Evolutionary conservation across 2,888 invertebrate genomes (phyloP), one percentile per base, ranked within the genome.

Genomic region (Callyntrura guangdongensis): DNA sequence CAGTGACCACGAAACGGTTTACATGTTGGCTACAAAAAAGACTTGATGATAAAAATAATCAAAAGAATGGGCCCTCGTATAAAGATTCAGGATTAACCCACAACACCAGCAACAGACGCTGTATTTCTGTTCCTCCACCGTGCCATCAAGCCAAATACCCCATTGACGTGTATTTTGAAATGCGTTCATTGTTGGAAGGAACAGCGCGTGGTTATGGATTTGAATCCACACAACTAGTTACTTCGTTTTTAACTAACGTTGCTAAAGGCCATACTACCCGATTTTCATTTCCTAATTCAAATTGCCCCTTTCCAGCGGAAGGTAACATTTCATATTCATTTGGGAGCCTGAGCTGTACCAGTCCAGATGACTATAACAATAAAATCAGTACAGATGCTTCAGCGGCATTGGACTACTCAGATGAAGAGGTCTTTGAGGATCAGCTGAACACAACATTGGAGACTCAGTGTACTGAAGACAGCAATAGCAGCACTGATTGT

Each of bases 391-490:
- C 14, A 22, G 83, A 49, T 20, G 20, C 47, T 22, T 6, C 27
- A 17, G 47, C 36, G 3, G 47, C 77, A 5, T n/a, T 86, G n/a
- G 86, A 86, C 22, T 86, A 77, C 45, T 86, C 86, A 0, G 86
- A 86, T 25, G 86, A 86, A n/a, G 86, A 86, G 8, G 86, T 89
- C 27, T 89, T 84, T 36, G 61, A 25, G 12, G 61, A 67, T 1
- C 47, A 79, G 22, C 64, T n/a, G 2, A 64, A 20, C 9, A 64
- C 12, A 64, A 20, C 64, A n/a, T n/a, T n/a, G n/a, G n/a, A n/a
- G n/a, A n/a, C n/a, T n/a, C n/a, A n/a, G n/a, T n/a, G n/a, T n/a
- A n/a, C n/a, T n/a, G n/a, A n/a, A n/a, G n/a, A n/a, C n/a, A n/a
- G n/a, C n/a, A n/a, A n/a, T n/a, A n/a, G n/a, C n/a, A n/a, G n/a